These are phyloP conservation scores for Phengaris alcon DNA, from an alignment of 2,888 invertebrate genomes.

Conservation along the genomic window DNA sequence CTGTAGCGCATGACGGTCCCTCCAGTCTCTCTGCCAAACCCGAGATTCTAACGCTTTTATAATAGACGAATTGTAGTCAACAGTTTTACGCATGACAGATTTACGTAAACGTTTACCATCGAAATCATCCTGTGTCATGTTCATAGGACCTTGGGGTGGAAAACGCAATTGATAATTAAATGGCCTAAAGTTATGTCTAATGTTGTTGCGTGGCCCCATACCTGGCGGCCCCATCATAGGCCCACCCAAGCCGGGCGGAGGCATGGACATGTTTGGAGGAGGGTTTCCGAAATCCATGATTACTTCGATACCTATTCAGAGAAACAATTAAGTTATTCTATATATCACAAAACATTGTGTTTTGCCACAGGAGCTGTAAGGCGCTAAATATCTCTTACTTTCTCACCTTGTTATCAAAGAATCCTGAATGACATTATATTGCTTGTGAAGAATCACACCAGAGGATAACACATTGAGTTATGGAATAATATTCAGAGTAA, in stretches of 20 bases:
- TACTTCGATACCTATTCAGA: constrained; percentile 73
- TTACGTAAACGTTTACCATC: constrained; percentile 97
- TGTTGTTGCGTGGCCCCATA: constrained; percentile 57
- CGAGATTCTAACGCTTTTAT: constrained; percentile 95
- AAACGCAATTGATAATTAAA: constrained; percentile 75
- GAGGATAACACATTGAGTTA: constrained; percentile 26
- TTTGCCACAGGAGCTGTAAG: constrained; percentile 23
- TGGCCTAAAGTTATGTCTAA: constrained; percentile 73
- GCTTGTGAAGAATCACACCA: constrained; percentile 42
- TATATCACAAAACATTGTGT: constrained; percentile 21
- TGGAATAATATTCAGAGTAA: constrained; percentile 33
- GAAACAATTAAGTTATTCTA: constrained; percentile 51
- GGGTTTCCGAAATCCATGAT: constrained; percentile 75
- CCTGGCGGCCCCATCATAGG: constrained; percentile 57
- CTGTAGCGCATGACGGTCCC: constrained; percentile 93
- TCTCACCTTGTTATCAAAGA: constrained; percentile 62
- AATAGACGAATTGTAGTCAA: constrained; percentile 97
- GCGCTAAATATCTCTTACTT: constrained; percentile 32
- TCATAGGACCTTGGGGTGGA: constrained; percentile 79
- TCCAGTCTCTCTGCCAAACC: constrained; percentile 95
- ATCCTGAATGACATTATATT: constrained; percentile 65
- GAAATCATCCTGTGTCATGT: constrained; percentile 92
- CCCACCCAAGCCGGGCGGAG: constrained; percentile 63
- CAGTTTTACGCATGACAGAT: constrained; percentile 98
- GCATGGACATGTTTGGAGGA: constrained; percentile 69